A percentile compares a stretch with the other conserved stretches of the same genome.
Conservation (phyloP, 2,888 invertebrate genomes). For the Lycaena phlaeas region DNA sequence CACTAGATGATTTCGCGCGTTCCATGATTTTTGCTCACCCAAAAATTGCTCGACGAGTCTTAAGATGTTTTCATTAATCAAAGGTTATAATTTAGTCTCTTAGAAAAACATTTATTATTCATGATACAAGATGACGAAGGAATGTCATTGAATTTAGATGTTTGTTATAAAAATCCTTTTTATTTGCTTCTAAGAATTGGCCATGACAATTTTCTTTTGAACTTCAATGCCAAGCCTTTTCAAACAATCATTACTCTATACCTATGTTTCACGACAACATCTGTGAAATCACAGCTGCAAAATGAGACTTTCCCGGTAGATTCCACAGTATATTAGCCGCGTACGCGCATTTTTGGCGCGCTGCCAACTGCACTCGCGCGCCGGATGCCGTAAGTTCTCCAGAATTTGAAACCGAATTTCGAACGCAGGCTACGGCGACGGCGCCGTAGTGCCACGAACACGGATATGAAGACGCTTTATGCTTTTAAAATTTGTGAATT, state of each 20-base stretch:
- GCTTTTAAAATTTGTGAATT: not conserved
- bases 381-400: slow-evolving; percentile 40
- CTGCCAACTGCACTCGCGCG: slow-evolving; percentile 49
- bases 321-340: slow-evolving; percentile 43
- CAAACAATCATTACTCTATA: slow-evolving; percentile 28
- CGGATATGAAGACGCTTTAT: not conserved
- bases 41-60: no score
- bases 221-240: slow-evolving; percentile 25
- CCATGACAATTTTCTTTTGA: slow-evolving; percentile 21
- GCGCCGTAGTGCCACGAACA: slow-evolving; percentile 1
- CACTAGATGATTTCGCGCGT: no score
- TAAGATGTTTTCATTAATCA: no score
- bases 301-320: slow-evolving; percentile 35
- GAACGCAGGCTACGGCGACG: slow-evolving; percentile 10
- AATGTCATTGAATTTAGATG: slow-evolving; percentile 9
- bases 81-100: no score
- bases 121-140: no score
- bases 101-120: no score
- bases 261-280: slow-evolving; percentile 29
- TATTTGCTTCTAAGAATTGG: slow-evolving; percentile 12
- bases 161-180: slow-evolving; percentile 14
- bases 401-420: slow-evolving; percentile 24
- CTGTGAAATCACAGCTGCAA: slow-evolving; percentile 32
- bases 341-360: slow-evolving; percentile 33
- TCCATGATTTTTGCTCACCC: no score